Conservation (phyloP, 1,140 invertebrate genomes). For the Cyclina sinensis region DNA sequence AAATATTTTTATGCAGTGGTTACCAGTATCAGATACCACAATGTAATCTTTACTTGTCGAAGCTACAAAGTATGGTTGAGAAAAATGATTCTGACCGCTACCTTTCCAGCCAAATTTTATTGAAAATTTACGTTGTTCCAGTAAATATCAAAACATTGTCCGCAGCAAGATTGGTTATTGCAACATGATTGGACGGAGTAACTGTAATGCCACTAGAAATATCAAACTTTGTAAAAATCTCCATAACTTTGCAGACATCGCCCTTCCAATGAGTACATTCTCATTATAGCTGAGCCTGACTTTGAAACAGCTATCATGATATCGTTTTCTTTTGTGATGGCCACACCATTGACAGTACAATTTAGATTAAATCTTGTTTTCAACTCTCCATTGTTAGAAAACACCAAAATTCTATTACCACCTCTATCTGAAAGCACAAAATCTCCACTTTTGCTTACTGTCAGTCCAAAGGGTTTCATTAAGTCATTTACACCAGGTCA, state of each 20-base stretch:
- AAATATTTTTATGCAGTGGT: slow-evolving; percentile 83
- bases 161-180: slow-evolving; percentile 91
- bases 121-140: slow-evolving; percentile 98
- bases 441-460: slow-evolving; percentile 76
- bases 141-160: slow-evolving; percentile 98
- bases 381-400: slow-evolving; percentile 75
- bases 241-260: slow-evolving; percentile 76
- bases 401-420: slow-evolving; percentile 81
- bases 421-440: slow-evolving; percentile 81
- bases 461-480: slow-evolving; percentile 80
- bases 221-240: slow-evolving; percentile 80
- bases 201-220: slow-evolving; percentile 81
- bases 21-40: slow-evolving; percentile 81
- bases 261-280: slow-evolving; percentile 79
- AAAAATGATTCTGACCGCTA: slow-evolving; percentile 91
- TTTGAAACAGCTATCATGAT: slow-evolving; percentile 80
- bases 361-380: slow-evolving; percentile 74
- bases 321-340: slow-evolving; percentile 77
- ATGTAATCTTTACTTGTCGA: slow-evolving; percentile 81
- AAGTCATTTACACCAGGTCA: slow-evolving; percentile 76
- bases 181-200: slow-evolving; percentile 74
- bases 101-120: slow-evolving; percentile 98
- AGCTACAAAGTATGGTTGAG: slow-evolving; percentile 77
- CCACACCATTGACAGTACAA: slow-evolving; percentile 78
- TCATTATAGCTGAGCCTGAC: slow-evolving; percentile 76